Percentiles rank a stretch among this genome's conserved stretches.
These are phyloP conservation scores for Amblyraja radiata DNA, from an alignment of 2,797 vertebrate genomes.

Conservation along the genomic window DNA sequence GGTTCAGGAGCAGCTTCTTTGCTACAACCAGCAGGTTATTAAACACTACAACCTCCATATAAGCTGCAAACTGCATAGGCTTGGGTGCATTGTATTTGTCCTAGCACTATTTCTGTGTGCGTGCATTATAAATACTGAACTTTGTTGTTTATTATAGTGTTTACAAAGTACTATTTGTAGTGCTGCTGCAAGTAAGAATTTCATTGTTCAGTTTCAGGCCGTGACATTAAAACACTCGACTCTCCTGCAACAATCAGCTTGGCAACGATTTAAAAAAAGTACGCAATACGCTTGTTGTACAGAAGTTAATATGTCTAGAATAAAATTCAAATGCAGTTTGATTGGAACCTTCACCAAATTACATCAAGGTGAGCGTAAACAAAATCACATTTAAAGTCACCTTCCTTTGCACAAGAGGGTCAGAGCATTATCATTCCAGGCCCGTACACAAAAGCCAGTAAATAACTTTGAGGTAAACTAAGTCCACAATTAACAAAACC, in stretches of 20 bases:
- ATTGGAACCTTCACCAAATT: not conserved
- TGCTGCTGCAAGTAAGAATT: too few relatives aligned
- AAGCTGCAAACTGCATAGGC: too few relatives aligned
- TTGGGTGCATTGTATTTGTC: too few relatives aligned
- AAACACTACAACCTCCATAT: too few relatives aligned
- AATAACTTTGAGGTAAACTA: not conserved
- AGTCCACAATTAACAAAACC: not conserved
- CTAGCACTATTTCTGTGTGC: too few relatives aligned
- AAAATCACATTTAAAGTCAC: not conserved
- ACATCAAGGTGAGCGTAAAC: not conserved
- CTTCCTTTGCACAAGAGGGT: not conserved
- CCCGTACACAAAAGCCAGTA: not conserved
- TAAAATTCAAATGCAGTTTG: not conserved
- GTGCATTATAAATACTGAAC: too few relatives aligned
- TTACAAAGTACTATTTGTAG: too few relatives aligned
- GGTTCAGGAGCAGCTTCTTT: too few relatives aligned
- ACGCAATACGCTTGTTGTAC: not conserved
- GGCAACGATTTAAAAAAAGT: not conserved
- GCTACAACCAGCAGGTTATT: too few relatives aligned
- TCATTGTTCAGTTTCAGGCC: too few relatives aligned
- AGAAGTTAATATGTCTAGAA: not conserved
- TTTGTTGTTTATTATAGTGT: too few relatives aligned
- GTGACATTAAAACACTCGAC: too few relatives aligned
- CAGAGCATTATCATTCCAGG: not conserved
- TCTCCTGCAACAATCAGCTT: not conserved